Conservation (phyloP, 2,797 vertebrate species). For the Propithecus deckenii region DNA sequence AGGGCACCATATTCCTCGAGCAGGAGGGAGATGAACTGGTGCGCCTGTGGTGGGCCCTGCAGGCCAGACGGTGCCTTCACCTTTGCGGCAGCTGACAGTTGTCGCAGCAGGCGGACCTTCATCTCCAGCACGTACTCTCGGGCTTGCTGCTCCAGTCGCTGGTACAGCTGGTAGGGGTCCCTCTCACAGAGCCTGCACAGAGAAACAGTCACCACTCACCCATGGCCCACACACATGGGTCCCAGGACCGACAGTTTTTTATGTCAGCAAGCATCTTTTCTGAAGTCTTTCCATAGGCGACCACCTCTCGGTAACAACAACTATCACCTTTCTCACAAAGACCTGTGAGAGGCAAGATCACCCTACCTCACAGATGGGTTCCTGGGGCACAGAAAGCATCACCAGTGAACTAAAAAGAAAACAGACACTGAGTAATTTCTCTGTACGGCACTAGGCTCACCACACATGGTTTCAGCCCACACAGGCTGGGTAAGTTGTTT, state of each 20-base stretch:
- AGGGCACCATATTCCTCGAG: conserved; percentile 97
- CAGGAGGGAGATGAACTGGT: conserved; percentile 96
- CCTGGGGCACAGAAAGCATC: not conserved
- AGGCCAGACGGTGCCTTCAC: conserved; percentile 83
- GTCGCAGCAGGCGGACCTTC: conserved; percentile 96
- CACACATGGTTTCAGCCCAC: not conserved
- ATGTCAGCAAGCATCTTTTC: too few species aligned
- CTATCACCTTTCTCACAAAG: not conserved
- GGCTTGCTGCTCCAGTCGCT: conserved; percentile 97
- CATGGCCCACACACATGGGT: too few species aligned
- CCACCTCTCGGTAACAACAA: not conserved
- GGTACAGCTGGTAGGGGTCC: conserved; percentile 99
- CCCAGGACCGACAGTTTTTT: fast-evolving
- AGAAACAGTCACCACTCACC: not conserved
- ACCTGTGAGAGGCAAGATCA: not conserved
- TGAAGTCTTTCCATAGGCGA: not conserved
- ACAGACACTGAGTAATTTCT: not conserved
- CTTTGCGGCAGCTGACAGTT: conserved; percentile 92
- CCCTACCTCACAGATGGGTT: not conserved
- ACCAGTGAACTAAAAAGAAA: not conserved
- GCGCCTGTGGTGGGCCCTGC: conserved; percentile 94
- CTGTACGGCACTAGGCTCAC: not conserved
- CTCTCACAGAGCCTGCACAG: conserved; percentile 93
- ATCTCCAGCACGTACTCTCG: conserved; percentile 97
- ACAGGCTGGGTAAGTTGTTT: too few species aligned